phyloP scores from a whole-genome alignment of 2,797 vertebrate genomes.

The Premnoplex brunnescens region DNA sequence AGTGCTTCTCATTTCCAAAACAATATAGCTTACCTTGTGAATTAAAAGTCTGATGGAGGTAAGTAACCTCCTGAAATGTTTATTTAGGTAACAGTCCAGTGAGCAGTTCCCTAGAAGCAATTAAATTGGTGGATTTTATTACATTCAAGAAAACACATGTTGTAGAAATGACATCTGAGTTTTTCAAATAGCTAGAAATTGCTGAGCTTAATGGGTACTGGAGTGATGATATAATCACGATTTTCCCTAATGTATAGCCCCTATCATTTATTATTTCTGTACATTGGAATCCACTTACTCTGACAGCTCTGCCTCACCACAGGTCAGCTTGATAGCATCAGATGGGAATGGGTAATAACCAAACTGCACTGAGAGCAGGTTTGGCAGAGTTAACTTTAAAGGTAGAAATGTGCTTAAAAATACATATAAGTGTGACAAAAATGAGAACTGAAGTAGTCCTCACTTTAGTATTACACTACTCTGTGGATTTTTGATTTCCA shows the following conservation, averaged over 20 bases:
- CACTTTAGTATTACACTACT: neutral
- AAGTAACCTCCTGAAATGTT: constrained; percentile 32
- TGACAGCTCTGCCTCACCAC: constrained; percentile 18
- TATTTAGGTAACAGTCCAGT: constrained; percentile 22
- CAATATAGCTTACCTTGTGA: neutral
- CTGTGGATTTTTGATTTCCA: constrained; percentile 57
- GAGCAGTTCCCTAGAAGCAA: neutral
- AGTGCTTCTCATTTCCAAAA: neutral
- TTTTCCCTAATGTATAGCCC: constrained; percentile 14
- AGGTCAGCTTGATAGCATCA: constrained; percentile 21
- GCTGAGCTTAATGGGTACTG: constrained; percentile 46
- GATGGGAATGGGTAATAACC: constrained; percentile 23
- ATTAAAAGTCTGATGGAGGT: neutral
- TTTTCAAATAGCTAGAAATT: constrained; percentile 48
- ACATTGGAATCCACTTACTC: neutral
- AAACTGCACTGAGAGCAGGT: constrained; percentile 39
- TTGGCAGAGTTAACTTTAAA: constrained; percentile 46
- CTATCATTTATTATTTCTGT: constrained; percentile 57
- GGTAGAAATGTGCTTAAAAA: constrained; percentile 38
- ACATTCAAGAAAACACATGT: constrained; percentile 16
- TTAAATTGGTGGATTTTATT: constrained; percentile 49
- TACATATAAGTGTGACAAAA: constrained; percentile 43
- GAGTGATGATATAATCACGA: constrained; percentile 61
- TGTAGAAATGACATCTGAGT: constrained; percentile 40
- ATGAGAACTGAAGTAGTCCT: constrained; percentile 10